Conservation (phyloP, 2,888 invertebrate species). For the Acanthacorydalis orientalis region DNA sequence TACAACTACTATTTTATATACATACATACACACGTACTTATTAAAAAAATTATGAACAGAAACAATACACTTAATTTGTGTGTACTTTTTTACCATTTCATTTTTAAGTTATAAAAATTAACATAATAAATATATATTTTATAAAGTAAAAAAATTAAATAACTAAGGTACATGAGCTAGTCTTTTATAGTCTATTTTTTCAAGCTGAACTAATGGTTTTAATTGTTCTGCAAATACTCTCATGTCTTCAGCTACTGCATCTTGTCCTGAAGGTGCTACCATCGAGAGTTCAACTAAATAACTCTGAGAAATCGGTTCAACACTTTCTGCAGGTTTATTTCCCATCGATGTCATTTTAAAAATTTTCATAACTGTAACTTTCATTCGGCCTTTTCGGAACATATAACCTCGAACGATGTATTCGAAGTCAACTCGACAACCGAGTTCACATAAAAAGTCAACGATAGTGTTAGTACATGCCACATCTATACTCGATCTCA, state of each 20-base stretch:
- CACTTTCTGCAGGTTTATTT: slow-evolving; percentile 47
- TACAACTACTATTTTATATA: too few relatives aligned
- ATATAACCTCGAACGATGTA: slow-evolving; percentile 84
- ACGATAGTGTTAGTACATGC: slow-evolving; percentile 79
- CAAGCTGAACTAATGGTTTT: slow-evolving; percentile 77
- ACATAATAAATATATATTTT: neutral
- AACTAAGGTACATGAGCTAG: slow-evolving; percentile 23
- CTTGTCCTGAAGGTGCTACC: slow-evolving; percentile 78
- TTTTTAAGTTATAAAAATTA: neutral
- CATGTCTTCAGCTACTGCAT: slow-evolving; percentile 93
- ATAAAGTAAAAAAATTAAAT: neutral
- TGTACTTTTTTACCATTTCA: too few relatives aligned
- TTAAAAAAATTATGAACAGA: neutral
- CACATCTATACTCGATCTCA: slow-evolving; percentile 83
- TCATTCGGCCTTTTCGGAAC: slow-evolving; percentile 94
- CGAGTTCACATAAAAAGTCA: slow-evolving; percentile 83
- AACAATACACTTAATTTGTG: neutral
- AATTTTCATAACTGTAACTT: slow-evolving; percentile 88
- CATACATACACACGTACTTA: neutral
- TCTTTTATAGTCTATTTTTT: slow-evolving; percentile 82
- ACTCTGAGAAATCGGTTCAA: slow-evolving; percentile 79
- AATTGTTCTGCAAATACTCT: slow-evolving; percentile 86
- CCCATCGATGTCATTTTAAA: slow-evolving; percentile 68
- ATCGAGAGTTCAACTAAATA: slow-evolving; percentile 87
- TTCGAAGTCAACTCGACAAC: slow-evolving; percentile 83